Evolutionary conservation across 2,113 vertebrate species (phyloP).

Genomic region (Mus spicilegus): DNA sequence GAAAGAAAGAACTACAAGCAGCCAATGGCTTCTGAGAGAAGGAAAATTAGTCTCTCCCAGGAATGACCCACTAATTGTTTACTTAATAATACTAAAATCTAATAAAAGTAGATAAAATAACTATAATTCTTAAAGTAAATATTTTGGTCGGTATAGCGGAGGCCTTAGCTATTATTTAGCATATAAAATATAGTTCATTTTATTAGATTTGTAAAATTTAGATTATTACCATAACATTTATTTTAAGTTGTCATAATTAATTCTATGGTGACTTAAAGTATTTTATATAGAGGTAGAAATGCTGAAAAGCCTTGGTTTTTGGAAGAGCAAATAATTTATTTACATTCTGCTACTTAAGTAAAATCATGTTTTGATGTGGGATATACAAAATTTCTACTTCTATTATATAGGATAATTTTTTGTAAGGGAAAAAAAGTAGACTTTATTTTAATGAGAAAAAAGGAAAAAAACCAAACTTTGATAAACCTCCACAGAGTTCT

Average conservation of each 20-base stretch:
- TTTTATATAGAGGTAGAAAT: not conserved
- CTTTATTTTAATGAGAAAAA: constrained; percentile 18
- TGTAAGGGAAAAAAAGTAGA: not conserved
- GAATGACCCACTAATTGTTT: not conserved
- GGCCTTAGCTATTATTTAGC: not conserved
- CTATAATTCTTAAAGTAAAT: not conserved
- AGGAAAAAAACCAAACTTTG: not conserved
- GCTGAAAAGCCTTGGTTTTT: not conserved
- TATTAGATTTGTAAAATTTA: not conserved
- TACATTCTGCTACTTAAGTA: not conserved
- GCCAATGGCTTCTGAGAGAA: not conserved
- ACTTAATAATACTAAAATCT: not conserved
- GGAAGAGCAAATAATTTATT: not conserved
- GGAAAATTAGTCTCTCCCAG: not conserved
- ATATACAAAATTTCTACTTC: not conserved
- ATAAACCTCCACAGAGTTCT: not conserved
- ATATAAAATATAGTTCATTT: not conserved
- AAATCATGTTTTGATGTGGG: not conserved
- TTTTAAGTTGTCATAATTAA: not conserved
- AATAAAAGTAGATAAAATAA: constrained; percentile 3
- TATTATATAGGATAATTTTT: not conserved
- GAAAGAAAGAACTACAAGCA: not conserved
- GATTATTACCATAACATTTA: not conserved
- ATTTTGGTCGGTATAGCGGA: not conserved
- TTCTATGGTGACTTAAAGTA: not conserved